Evolutionary conservation across 2,113 vertebrate genomes (phyloP), one percentile per base, ranked within the genome.

Genomic region (Trematocara nigrifrons): DNA sequence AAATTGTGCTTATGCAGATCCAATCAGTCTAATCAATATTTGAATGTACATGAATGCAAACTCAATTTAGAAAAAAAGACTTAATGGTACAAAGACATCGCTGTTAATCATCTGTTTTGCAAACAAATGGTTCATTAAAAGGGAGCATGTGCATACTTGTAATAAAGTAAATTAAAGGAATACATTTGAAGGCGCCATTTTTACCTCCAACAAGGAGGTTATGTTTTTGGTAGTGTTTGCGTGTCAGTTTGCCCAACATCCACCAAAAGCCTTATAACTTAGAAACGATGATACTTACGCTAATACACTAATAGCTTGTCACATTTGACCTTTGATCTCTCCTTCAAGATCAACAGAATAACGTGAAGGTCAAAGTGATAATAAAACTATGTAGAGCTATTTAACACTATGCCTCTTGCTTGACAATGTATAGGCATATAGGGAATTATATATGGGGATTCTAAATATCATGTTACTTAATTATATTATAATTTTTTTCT

Each of bases 201-300:
- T 7, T 66, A 66, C 6, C 10, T 38, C 59, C 33, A 38, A 6
- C 33, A 20, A 38, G 33, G 1, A 20, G 18, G 33, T 40, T 8
- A 40, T 40, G 18, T 66, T 40, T 20, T 20, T 20, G 61, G 61
- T 2, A 40, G 33, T 6, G 61, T 40, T 12, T 66, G 33, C 2
- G 0, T 66, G 61, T 66, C 59, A 66, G 7, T 66, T 66, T 40
- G 6, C 4, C 61, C 18, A 38, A 66, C 33, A 2, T 66, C 61
- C 18, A 66, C 61, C 1, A 66, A 20, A n/a, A 38, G 10, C 61
- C 61, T 66, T 38, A 20, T 66, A 64, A 64, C 59, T 38, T 64
- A 4, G 1, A 38, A 59, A 0, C 0, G 0, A 61, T 33, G 8
- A 18, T 61, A 31, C 1, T 31, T 16, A 31, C 5, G 8, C 57